Conservation (phyloP, 2,797 vertebrate species). For the Sebastes diploproa region DNA sequence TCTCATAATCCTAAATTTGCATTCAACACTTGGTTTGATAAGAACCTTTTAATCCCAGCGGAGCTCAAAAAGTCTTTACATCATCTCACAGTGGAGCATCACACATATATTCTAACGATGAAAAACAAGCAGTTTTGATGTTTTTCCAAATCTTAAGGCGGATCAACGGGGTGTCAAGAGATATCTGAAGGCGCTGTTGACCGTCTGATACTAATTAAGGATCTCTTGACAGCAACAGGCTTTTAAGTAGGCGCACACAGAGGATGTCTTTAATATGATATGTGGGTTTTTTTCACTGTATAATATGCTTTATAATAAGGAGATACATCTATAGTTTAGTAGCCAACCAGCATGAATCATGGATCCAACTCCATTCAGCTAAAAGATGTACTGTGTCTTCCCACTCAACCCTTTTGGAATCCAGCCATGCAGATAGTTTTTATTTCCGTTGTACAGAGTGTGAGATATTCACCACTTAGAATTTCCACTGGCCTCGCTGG, state of each 20-base stretch:
- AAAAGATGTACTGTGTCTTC: not conserved
- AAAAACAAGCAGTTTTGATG: conserved; percentile 48
- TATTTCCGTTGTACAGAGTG: not conserved
- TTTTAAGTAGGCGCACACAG: conserved; percentile 12
- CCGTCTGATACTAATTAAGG: conserved; percentile 10
- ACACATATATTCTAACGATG: conserved; percentile 14
- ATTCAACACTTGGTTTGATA: conserved; percentile 31
- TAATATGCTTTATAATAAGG: not conserved
- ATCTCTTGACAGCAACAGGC: conserved; percentile 4
- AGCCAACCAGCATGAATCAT: not conserved
- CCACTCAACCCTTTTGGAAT: not conserved
- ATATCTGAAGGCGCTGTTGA: conserved; percentile 17
- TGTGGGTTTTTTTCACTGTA: not conserved
- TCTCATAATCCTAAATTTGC: conserved; percentile 36
- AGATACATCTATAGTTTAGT: not conserved
- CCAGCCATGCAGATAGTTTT: not conserved
- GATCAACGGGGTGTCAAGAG: conserved; percentile 33
- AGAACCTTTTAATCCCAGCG: conserved; percentile 34
- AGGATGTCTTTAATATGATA: not conserved
- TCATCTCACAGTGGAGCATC: conserved; percentile 14
- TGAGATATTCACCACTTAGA: not conserved
- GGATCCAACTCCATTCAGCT: not conserved
- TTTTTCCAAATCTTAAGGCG: conserved; percentile 27
- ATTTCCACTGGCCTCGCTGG: not conserved
- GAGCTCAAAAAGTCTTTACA: conserved; percentile 15